Evolutionary conservation across 2,113 vertebrate species (phyloP), one percentile per base, ranked within the genome.

Genomic region (Clinocottus analis): DNA sequence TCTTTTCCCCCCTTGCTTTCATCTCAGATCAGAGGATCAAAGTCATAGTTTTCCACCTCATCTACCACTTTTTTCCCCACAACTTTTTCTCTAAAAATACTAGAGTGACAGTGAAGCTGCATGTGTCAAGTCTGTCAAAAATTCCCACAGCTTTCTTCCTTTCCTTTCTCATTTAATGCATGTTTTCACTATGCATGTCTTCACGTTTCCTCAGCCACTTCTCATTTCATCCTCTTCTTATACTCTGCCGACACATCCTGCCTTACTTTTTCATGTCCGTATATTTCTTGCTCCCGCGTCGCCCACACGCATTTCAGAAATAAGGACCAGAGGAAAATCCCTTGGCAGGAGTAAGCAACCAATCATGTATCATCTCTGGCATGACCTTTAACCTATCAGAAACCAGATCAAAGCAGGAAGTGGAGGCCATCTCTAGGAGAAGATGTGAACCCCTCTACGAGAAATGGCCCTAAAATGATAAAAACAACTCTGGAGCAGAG

Each of bases 361-460:
- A 90, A 87, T 89, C 87, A 83, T 47, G 25, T 59, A 45, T 76
- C 75, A 69, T 75, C 72, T 72, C 58, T 81, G 68, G 49, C 65
- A 37, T 82, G 79, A 82, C 81, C 87, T 78, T 62, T 39, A 73
- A 86, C 84, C 83, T 87, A 75, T 84, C 85, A 41, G 69, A 71
- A 51, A 69, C 72, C 72, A 83, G 74, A 90, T 92, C 82, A 92
- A 89, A 93, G 49, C 49, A 63, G 74, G 77, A 77, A 82, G 78
- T 7, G 19, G 66, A 81, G 17, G 25, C 47, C 19, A 51, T n/a
- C 47, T n/a, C 47, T n/a, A 19, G 19, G 21, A 64, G 67, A 80
- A 29, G 69, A 49, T 47, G 59, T 4, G 7, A 68, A 68, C 43
- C 53, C 55, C 31, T 73, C 33, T 45, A 45, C 37, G 43, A 53